These are phyloP conservation scores for Nysson spinosus DNA, from an alignment of 2,888 invertebrate genomes.

Conservation along the genomic window DNA sequence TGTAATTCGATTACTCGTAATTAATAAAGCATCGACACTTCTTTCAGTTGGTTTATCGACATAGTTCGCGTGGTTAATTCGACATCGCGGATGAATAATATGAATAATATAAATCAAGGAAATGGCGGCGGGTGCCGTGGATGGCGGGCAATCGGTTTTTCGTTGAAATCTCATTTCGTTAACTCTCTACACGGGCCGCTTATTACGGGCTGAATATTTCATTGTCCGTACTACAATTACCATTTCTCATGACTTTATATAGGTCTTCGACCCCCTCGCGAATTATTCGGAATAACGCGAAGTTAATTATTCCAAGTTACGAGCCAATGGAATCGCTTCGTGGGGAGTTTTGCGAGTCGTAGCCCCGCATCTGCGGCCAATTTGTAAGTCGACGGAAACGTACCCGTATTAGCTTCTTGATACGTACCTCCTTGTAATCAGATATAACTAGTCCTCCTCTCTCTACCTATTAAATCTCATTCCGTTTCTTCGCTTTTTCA, in stretches of 20 bases:
- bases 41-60: too few relatives aligned
- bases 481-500: slow-evolving; percentile 31
- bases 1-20: too few relatives aligned
- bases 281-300: slow-evolving; percentile 52
- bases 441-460: slow-evolving; percentile 33
- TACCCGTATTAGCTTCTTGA: slow-evolving; percentile 45
- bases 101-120: slow-evolving; percentile 22
- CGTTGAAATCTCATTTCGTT: slow-evolving; percentile 33
- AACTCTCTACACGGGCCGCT: slow-evolving; percentile 39
- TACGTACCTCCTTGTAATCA: slow-evolving; percentile 47
- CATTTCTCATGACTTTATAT: slow-evolving; percentile 34
- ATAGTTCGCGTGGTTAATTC: too few relatives aligned
- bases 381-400: slow-evolving; percentile 38
- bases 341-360: slow-evolving; percentile 6
- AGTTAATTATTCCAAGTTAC: slow-evolving; percentile 55
- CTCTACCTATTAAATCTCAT: slow-evolving; percentile 44
- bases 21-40: too few relatives aligned
- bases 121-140: slow-evolving; percentile 16
- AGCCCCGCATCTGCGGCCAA: slow-evolving; percentile 29
- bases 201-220: slow-evolving; percentile 49
- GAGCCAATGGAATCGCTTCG: slow-evolving; percentile 46
- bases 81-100: too few relatives aligned
- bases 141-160: slow-evolving; percentile 39
- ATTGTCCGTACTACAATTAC: slow-evolving; percentile 26
- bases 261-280: slow-evolving; percentile 24